Base-by-base conservation (phyloP, 1,140 invertebrate genomes). In the Leptinotarsa defecta region DNA sequence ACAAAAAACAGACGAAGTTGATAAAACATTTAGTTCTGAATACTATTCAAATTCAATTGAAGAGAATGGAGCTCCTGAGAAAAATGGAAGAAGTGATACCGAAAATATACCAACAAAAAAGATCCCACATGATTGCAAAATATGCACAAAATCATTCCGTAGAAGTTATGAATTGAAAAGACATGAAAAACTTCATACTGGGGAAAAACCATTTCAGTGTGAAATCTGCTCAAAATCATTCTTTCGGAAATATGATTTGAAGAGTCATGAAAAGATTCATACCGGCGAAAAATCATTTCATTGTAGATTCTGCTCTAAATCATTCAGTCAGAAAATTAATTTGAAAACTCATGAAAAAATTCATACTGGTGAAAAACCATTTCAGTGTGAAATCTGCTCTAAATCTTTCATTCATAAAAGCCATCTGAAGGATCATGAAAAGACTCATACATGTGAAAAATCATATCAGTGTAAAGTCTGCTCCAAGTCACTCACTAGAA, bases 231-330 rank as follows among this genome's bases (percentile, higher is more conserved):
- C 81, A 1, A 83, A 83, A 77, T 81, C 81, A 3, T 85, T 84
- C 43, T 76, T 79, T n/a, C 84, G 84, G 63, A 81, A 79, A 11
- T 79, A 80, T 77, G 81, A 83, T 76, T 76, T 85, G 65, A 81
- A 83, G 73, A 62, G 80, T n/a, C 84, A 85, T 69, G 74, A 80
- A 62, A 74, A 82, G 19, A 83, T 80, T 20, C 94, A 95, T 78
- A 94, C 93, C 0, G 90, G 90, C 3, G 90, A 92, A 77, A 82
- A 89, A 64, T 91, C 91, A 0, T 92, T 91, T 81, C 84, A 89
- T 74, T 90, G 93, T 79, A 87, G 86, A 1, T 88, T 90, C 62
- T 95, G 94, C 80, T 88, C 89, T 5, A 94, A 94, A 84, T 62
- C 69, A 68, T 68, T 68, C 43, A 34, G 22, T 34, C 67, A 34